Evolutionary conservation across 2,113 vertebrate genomes (phyloP).

Genomic region (Chiloscyllium plagiosum): DNA sequence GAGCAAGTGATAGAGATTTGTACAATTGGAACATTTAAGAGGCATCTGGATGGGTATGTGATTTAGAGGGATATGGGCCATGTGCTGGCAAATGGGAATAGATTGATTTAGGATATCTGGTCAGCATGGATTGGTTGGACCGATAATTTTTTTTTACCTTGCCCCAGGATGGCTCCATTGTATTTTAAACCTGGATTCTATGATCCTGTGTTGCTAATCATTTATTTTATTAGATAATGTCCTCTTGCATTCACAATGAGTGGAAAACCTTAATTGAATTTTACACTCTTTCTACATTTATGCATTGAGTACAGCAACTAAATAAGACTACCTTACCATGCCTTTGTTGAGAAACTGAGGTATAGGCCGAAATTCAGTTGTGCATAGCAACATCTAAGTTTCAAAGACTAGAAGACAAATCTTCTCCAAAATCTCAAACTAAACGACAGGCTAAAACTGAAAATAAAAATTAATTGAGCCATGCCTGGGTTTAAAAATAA

Average conservation of each 20-base stretch:
- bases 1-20: too few species aligned
- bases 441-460: not conserved
- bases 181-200: not conserved
- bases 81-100: too few species aligned
- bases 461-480: not conserved
- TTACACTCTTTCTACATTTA: not conserved
- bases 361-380: not conserved
- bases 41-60: too few species aligned
- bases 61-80: too few species aligned
- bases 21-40: too few species aligned
- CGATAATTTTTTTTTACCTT: too few species aligned
- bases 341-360: not conserved
- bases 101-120: too few species aligned
- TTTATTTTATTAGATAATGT: conserved; percentile 14
- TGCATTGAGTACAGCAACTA: not conserved
- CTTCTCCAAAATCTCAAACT: too few species aligned
- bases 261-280: not conserved
- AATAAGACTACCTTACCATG: not conserved
- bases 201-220: not conserved
- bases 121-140: too few species aligned
- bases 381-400: not conserved
- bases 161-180: not conserved
- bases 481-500: not conserved
- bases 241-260: not conserved
- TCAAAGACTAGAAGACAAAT: not conserved